Evolutionary conservation across 2,888 invertebrate species (phyloP), one percentile per base, ranked within the genome.

Genomic region (Athalia rosae): DNA sequence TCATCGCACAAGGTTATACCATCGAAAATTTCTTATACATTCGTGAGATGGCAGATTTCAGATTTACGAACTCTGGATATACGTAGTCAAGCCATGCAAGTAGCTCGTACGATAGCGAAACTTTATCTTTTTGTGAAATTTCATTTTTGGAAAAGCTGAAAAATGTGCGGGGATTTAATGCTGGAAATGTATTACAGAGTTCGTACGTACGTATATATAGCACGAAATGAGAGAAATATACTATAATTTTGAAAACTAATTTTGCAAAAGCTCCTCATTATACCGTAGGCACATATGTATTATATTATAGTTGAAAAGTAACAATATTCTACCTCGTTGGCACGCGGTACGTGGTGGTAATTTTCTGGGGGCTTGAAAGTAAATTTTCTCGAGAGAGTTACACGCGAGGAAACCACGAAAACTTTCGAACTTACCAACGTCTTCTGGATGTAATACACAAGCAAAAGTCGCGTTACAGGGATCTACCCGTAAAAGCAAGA

Each of bases 221-320:
- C 28, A 53, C n/a, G n/a, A 58, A 58, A 71, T 28, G 28, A 28
- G 28, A 28, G 28, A 28, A 28, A 28, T 28, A 28, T 28, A 2
- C 28, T 58, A 71, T 71, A 71, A 71, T 71, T 71, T 45, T 71
- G 71, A 71, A 71, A 71, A 71, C 71, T 71, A 71, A 71, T 71
- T 71, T 50, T 58, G 71, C 71, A 71, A 71, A 58, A 71, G 71
- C 71, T 53, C 63, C 67, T 45, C 28, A n/a, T 9, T 9, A 11
- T 11, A 50, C 50, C 50, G 50, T 11, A 7, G 11, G 11, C 50
- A 11, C 50, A 28, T 28, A 28, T 28, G 28, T 28, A 28, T 28
- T 28, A 28, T 28, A 28, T 28, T 28, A 28, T 28, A 28, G 28
- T 28, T 58, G 41, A 41, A 58, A 56, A 56, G 71, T 58, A 71